Conservation (phyloP, 2,113 vertebrate genomes). For the Crotalus viridis region DNA sequence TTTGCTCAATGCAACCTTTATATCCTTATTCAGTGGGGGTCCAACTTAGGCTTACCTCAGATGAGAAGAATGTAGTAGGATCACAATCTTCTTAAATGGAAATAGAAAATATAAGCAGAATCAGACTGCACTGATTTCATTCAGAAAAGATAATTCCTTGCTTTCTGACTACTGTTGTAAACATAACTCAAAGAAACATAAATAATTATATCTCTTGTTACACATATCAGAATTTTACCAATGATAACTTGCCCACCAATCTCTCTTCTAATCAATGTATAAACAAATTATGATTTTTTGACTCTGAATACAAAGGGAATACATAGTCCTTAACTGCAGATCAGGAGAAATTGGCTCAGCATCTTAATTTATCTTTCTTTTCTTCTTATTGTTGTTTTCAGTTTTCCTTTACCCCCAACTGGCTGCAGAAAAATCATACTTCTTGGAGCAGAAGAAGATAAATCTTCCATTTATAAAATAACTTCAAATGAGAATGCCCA, state of each 20-base stretch:
- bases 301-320: not conserved
- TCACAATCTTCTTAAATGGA: not conserved
- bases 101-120: not conserved
- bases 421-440: not conserved
- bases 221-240: not conserved
- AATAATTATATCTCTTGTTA: not conserved
- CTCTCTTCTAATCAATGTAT: not conserved
- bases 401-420: not conserved
- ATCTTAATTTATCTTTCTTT: not conserved
- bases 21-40: not conserved
- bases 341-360: not conserved
- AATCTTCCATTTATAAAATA: not conserved
- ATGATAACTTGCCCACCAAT: not conserved
- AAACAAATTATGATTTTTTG: not conserved
- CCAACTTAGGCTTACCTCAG: not conserved
- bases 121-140: not conserved
- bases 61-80: not conserved
- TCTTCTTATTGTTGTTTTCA: not conserved
- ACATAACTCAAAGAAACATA: not conserved
- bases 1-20: not conserved
- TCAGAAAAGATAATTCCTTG: not conserved
- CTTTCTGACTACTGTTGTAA: not conserved
- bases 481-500: not conserved
- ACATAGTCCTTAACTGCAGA: not conserved
- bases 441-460: not conserved